These are phyloP conservation scores for Belonocnema kinseyi DNA, from an alignment of 1,140 invertebrate genomes.

Conservation along the genomic window DNA sequence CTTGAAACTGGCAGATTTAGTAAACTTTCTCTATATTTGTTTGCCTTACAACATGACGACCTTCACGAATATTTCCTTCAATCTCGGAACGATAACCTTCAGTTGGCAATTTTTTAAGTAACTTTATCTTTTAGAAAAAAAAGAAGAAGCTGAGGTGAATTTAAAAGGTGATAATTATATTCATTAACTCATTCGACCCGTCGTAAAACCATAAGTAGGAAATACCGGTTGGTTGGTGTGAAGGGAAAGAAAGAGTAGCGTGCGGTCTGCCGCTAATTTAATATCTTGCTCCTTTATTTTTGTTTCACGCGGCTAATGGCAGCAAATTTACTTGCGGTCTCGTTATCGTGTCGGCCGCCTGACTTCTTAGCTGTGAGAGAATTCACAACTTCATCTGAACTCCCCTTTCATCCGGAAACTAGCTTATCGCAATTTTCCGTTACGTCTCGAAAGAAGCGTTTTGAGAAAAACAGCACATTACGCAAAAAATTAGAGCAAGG, in stretches of 20 bases:
- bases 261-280: conserved; percentile 60
- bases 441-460: background rate
- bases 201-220: conserved; percentile 29
- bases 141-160: background rate
- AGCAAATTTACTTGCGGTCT: conserved; percentile 71
- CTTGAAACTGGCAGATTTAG: too few species aligned
- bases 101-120: background rate
- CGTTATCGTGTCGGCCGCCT: conserved; percentile 61
- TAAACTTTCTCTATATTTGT: background rate
- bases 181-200: conserved; percentile 9
- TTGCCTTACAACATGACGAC: background rate
- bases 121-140: background rate
- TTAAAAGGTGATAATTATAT: conserved; percentile 25
- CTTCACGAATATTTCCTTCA: background rate
- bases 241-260: conserved; percentile 46
- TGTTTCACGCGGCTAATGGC: conserved; percentile 71
- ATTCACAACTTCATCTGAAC: conserved; percentile 41
- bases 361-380: conserved; percentile 14
- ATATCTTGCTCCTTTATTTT: conserved; percentile 65
- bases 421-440: conserved; percentile 34
- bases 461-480: too few species aligned
- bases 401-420: conserved; percentile 29
- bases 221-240: background rate
- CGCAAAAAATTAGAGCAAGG: too few species aligned
- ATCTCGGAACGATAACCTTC: background rate